Percentiles rank a stretch among this genome's conserved stretches.
Evolutionary conservation across 2,797 vertebrate genomes (phyloP).

Genomic region (Hydrolagus colliei): DNA sequence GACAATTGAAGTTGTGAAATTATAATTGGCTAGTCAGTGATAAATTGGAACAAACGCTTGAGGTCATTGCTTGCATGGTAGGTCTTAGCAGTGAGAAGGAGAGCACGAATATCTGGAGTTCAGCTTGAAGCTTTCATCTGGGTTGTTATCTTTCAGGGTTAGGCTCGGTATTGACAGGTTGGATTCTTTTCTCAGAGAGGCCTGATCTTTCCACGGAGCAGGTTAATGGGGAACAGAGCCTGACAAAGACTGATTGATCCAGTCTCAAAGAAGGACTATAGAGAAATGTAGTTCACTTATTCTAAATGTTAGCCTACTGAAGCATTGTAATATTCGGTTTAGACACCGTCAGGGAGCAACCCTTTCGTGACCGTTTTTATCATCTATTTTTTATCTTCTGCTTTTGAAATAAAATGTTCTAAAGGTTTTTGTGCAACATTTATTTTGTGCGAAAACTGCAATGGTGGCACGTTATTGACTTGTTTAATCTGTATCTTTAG

Average conservation of each 20-base stretch:
- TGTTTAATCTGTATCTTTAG: not conserved
- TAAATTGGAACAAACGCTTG: constrained; percentile 28
- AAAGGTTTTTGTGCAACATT: too few relatives aligned
- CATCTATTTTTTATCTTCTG: constrained; percentile 4
- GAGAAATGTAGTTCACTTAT: not conserved
- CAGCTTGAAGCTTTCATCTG: not conserved
- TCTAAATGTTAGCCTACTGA: not conserved
- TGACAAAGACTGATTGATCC: constrained; percentile 24
- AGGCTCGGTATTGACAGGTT: not conserved
- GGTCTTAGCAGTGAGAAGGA: constrained; percentile 22
- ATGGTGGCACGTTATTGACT: not conserved
- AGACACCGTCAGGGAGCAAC: not conserved
- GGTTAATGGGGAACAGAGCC: not conserved
- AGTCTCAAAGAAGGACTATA: constrained; percentile 4
- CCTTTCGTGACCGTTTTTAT: not conserved
- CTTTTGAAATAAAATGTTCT: not conserved
- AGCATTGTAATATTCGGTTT: not conserved
- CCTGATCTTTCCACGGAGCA: constrained; percentile 23
- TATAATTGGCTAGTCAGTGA: constrained; percentile 42
- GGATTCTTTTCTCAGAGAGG: not conserved
- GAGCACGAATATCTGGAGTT: not conserved
- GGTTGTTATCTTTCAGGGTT: constrained; percentile 7
- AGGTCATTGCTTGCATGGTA: constrained; percentile 24
- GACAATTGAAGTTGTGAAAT: constrained; percentile 33
- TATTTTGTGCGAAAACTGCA: not conserved